phyloP scores from a whole-genome alignment of 30 jellyfish, hydroid and myxozoan genomes.

The Hydractinia symbiolongicarpus region DNA sequence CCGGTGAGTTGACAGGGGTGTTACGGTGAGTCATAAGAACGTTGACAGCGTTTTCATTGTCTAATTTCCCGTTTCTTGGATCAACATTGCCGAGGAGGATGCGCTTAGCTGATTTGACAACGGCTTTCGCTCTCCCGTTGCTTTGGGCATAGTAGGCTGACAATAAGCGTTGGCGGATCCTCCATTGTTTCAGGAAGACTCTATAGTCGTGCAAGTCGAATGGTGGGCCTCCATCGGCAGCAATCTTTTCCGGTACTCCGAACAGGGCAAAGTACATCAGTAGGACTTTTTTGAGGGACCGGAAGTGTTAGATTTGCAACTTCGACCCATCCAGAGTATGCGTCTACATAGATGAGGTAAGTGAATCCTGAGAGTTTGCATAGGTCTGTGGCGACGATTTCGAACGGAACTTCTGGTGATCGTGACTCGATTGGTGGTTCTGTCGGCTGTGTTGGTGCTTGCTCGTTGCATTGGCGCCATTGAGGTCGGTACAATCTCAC shows the following conservation, averaged over 20 bases:
- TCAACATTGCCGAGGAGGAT: too few relatives aligned
- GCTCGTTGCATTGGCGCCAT: conserved; percentile 29
- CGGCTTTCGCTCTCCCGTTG: not conserved
- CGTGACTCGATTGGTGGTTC: conserved; percentile 28
- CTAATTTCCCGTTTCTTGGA: too few relatives aligned
- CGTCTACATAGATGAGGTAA: conserved; percentile 30
- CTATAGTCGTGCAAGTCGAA: not conserved
- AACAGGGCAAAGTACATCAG: not conserved
- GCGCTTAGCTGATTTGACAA: too few relatives aligned
- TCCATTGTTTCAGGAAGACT: conserved; percentile 16
- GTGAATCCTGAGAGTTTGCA: conserved; percentile 33
- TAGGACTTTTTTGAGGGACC: not conserved
- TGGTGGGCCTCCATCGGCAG: not conserved
- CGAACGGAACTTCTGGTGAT: conserved; percentile 35
- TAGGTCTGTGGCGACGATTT: not conserved
- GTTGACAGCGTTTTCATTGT: not conserved
- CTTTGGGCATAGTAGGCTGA: conserved; percentile 26
- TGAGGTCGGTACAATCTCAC: conserved; percentile 21
- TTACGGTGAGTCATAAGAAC: conserved; percentile 10
- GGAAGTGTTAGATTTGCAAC: conserved; percentile 20
- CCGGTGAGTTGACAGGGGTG: conserved; percentile 9
- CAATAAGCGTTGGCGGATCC: conserved; percentile 19
- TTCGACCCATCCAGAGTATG: conserved; percentile 37
- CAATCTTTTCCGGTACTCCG: conserved; percentile 2
- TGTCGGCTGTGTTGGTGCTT: conserved; percentile 21